Base-by-base conservation (phyloP, 2,888 invertebrate genomes). In the Colletes collaris region DNA sequence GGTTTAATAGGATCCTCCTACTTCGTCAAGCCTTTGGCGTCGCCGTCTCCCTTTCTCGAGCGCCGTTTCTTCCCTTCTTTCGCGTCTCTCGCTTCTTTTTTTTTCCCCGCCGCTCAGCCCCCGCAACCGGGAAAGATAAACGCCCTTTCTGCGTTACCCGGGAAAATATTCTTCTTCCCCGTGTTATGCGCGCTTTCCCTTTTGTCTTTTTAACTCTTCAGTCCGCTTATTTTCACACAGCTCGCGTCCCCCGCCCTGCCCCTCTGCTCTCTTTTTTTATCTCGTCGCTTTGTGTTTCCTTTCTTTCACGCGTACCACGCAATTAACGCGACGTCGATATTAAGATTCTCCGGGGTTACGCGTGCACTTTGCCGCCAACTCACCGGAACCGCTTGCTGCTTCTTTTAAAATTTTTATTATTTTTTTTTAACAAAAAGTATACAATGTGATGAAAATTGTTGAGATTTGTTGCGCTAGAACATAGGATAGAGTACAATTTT, bases 1-100 rank as follows among this genome's bases (percentile, higher is more conserved):
- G 83, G 88, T 85, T 87, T 90, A 90, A 90, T 88, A 82, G 89
- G 90, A 84, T 86, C 86, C 86, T 87, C 88, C 87, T 87, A 84
- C 84, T 86, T 72, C 83, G 81, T 81, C 86, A 81, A 83, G 77
- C 82, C 85, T 87, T 83, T 80, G 79, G 70, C 81, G 72, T 69
- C 79, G 63, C 40, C 66, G 71, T 77, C 76, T 74, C 72, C 65
- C 76, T 86, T 82, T 81, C 85, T 85, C 82, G 79, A 78, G 70
- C 71, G 72, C 6, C 7, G 52, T 77, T 69, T 81, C 68, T 69
- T 75, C 64, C 76, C 63, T 81, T 83, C 85, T 78, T 82, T 76
- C 74, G 52, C 76, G 27, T 70, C 70, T 69, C 79, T 77, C 66
- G 62, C 65, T 68, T 82, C 82, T 86, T 87, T 71, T 71, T 62